Percentiles rank a stretch among this genome's conserved stretches.
Evolutionary conservation across 2,888 invertebrate genomes (phyloP).

Genomic region (Lithophane leautieri): DNA sequence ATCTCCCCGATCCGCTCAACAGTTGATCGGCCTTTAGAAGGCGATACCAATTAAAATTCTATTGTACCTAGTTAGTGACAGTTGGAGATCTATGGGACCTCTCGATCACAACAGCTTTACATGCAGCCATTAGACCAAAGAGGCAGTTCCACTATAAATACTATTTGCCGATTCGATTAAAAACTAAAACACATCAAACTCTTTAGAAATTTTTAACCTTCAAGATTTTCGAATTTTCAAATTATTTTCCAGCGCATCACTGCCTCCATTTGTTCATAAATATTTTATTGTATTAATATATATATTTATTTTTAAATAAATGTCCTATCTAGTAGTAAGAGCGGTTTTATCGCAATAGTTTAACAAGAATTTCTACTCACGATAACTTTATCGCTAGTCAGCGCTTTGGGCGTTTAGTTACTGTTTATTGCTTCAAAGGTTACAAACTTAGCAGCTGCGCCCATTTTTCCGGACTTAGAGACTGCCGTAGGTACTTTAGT

Average conservation of each 20-base stretch:
- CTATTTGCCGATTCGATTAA: background rate
- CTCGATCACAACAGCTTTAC: background rate
- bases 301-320: too few species aligned
- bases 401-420: conserved; percentile 40
- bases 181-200: background rate
- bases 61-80: too few species aligned
- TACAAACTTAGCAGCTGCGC: conserved; percentile 45
- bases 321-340: too few species aligned
- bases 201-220: too few species aligned
- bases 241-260: background rate
- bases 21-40: too few species aligned
- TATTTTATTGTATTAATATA: too few species aligned
- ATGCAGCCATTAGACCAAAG: background rate
- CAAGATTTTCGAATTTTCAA: background rate
- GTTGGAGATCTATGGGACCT: too few species aligned
- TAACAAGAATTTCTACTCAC: conserved; percentile 34
- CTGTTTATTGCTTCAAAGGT: conserved; percentile 49
- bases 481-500: conserved; percentile 12
- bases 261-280: background rate
- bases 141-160: background rate
- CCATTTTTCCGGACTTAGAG: conserved; percentile 20
- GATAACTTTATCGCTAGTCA: conserved; percentile 49
- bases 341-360: conserved; percentile 42
- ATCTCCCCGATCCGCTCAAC: too few species aligned
- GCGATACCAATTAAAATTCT: too few species aligned